Evolutionary conservation across 2,113 vertebrate genomes (phyloP), one percentile per base, ranked within the genome.

Genomic region (Anarhynchus alexandrinus): DNA sequence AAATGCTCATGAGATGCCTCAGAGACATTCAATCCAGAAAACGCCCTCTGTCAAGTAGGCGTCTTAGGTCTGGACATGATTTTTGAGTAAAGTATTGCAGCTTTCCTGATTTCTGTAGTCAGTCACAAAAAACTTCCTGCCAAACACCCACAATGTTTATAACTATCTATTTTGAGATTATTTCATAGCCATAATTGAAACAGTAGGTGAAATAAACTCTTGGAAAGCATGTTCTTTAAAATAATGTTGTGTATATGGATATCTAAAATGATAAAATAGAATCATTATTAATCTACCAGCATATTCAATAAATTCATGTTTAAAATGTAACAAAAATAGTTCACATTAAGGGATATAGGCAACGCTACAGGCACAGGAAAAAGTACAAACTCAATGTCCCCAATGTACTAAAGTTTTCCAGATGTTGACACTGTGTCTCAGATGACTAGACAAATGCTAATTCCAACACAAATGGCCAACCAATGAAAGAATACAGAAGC

Each of bases 401-500:
- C 32, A 20, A 43, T 3, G 30, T 78, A 64, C 65, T 89, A 67
- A 92, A 36, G 16, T 45, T 95, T 96, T 96, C 91, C 94, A 96
- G 93, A 96, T 82, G 92, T 80, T 94, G 93, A 82, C 89, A 72
- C 57, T 47, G 10, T 27, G 65, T 82, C 61, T 93, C 91, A 22
- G 36, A 87, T 85, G 94, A 94, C 69, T 76, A 94, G 93, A 95
- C 69, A 95, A 91, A 96, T n/a, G 57, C 32, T 96, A 82, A 95
- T 96, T 95, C 84, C 74, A 72, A 42, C 4, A 3, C 36, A 90
- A 95, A 49, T 80, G 90, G 87, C 91, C 82, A 95, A 59, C 74
- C 84, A 95, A 58, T 85, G 84, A 88, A 88, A 96, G 82, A 95
- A 96, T 96, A 90, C 84, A 90, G 96, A 94, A 96, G 92, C 87